Evolutionary conservation across 2,888 invertebrate genomes (phyloP).

Genomic region (Drosophila pseudotakahashii): DNA sequence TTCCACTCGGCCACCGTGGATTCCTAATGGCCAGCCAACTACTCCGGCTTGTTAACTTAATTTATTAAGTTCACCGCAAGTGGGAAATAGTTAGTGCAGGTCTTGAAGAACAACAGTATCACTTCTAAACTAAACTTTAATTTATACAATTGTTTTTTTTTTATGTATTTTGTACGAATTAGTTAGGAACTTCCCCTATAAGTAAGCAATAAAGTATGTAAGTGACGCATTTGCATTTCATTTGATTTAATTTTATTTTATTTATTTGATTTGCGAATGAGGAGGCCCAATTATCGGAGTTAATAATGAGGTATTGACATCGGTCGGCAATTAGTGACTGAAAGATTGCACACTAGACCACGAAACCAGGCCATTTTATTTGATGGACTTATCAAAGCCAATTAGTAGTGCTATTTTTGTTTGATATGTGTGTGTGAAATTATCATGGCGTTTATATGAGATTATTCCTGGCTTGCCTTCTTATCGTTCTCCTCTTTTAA

Average conservation of each 20-base stretch:
- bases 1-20: not conserved
- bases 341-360: slow-evolving; percentile 3
- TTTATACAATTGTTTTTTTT: not conserved
- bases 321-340: slow-evolving; percentile 5
- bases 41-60: not conserved
- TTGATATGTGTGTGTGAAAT: not conserved
- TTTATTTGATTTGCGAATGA: not conserved
- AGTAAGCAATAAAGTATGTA: slow-evolving; percentile 16
- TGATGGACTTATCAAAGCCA: not conserved
- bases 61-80: not conserved
- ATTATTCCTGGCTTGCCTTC: too few relatives aligned
- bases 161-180: not conserved
- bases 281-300: slow-evolving; percentile 5
- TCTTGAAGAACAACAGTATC: not conserved
- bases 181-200: not conserved
- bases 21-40: not conserved
- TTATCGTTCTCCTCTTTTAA: too few relatives aligned
- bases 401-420: slow-evolving; percentile 3
- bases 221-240: not conserved
- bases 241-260: not conserved
- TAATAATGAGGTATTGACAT: slow-evolving; percentile 1
- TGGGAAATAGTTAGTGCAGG: slow-evolving; percentile 1
- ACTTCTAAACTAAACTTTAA: not conserved
- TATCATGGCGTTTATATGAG: not conserved
- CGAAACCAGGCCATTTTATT: not conserved